Conservation (phyloP, 2,888 invertebrate species). For the Aelia acuminata region DNA sequence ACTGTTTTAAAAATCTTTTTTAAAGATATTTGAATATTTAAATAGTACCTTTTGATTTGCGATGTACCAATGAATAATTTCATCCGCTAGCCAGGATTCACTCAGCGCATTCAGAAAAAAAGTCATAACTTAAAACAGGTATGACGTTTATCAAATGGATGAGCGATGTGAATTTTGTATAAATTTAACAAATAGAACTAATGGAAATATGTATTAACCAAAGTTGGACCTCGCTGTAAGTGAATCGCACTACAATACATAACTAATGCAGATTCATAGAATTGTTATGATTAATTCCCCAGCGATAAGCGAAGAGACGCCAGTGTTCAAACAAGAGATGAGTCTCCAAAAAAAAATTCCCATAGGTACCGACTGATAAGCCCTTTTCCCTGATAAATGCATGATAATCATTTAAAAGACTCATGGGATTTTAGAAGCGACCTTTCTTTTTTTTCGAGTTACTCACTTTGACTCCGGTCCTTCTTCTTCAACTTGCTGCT, state of each 20-base stretch:
- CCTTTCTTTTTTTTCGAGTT: neutral
- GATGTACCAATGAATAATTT: too few species aligned
- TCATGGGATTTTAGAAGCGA: neutral
- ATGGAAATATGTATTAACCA: too few species aligned
- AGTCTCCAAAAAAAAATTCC: neutral
- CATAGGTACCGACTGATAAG: neutral
- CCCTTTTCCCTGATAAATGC: neutral
- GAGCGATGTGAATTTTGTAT: too few species aligned
- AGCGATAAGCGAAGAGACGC: neutral
- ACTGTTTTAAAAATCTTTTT: too few species aligned
- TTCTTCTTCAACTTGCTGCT: conserved; percentile 66
- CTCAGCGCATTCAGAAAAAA: too few species aligned
- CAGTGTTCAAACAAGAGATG: conserved; percentile 8
- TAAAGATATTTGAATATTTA: too few species aligned
- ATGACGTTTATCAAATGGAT: too few species aligned
- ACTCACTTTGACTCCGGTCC: conserved; percentile 66
- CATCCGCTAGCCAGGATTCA: too few species aligned
- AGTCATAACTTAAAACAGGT: too few species aligned
- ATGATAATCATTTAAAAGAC: neutral
- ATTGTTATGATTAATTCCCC: neutral
- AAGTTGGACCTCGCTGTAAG: neutral
- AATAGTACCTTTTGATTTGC: too few species aligned
- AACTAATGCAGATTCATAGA: neutral
- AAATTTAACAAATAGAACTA: too few species aligned
- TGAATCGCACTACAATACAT: neutral